phyloP scores from a whole-genome alignment of 2,797 vertebrate genomes.

The Uromys caudimaculatus region DNA sequence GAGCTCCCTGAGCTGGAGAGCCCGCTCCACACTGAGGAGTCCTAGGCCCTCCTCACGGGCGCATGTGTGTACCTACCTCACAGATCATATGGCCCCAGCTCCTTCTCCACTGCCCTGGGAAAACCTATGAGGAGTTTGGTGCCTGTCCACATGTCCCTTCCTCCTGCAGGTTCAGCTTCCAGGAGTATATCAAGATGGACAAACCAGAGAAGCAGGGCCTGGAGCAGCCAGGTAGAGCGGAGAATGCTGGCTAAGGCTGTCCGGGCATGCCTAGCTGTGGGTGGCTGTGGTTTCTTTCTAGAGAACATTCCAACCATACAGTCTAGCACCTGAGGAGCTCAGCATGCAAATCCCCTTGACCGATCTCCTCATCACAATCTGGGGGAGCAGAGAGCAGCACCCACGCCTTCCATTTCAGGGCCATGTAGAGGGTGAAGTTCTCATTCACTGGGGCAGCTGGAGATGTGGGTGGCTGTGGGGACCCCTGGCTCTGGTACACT shows the following conservation, averaged over 20 bases:
- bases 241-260: neutral
- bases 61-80: rapidly evolving
- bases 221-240: slow-evolving; percentile 83
- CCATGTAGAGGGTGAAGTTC: neutral
- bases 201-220: slow-evolving; percentile 74
- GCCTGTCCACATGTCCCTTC: neutral
- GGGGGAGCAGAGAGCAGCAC: neutral
- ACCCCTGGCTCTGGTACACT: rapidly evolving
- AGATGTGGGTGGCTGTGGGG: neutral
- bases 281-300: neutral
- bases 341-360: neutral
- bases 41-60: rapidly evolving
- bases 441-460: neutral
- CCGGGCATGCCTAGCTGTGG: neutral
- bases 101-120: neutral
- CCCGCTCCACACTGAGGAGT: too few species aligned
- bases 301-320: neutral
- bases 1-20: neutral
- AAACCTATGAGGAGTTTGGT: rapidly evolving
- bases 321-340: neutral
- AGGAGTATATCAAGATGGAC: slow-evolving; percentile 93
- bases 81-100: neutral
- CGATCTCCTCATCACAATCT: neutral
- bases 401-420: neutral
- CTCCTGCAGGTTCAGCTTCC: slow-evolving; percentile 91